Percentiles rank a stretch among this genome's conserved stretches.
phyloP scores from a whole-genome alignment of 2,113 vertebrate genomes.

The Tricholaema leucomelas region DNA sequence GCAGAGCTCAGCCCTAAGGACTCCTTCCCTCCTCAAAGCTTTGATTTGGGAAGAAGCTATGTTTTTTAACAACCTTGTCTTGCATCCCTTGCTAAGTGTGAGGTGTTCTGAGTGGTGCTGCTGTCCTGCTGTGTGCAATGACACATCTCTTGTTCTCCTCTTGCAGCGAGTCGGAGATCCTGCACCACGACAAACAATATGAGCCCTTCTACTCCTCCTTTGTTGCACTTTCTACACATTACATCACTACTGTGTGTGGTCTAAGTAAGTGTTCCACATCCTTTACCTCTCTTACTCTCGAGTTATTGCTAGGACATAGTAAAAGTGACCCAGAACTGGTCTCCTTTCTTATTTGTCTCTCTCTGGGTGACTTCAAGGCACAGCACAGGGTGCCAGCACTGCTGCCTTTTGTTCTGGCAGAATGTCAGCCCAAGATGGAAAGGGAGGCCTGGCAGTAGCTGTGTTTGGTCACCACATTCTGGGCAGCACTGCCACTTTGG shows the following conservation, averaged over 20 bases:
- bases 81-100: too few species aligned
- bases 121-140: not conserved
- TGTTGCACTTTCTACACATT: slow-evolving; percentile 97
- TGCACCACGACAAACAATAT: slow-evolving; percentile 98
- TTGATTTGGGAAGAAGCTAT: not conserved
- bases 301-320: not conserved
- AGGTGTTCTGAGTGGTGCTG: rapidly evolving
- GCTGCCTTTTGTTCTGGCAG: not conserved
- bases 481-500: rapidly evolving
- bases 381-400: rapidly evolving
- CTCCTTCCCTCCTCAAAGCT: not conserved
- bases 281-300: not conserved
- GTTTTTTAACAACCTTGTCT: not conserved
- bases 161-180: slow-evolving; percentile 92
- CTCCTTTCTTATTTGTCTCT: not conserved
- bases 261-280: slow-evolving; percentile 85
- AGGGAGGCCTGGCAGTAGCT: not conserved
- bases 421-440: not conserved
- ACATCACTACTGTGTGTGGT: slow-evolving; percentile 96
- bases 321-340: not conserved
- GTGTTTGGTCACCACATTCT: not conserved
- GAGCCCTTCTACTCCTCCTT: slow-evolving; percentile 99
- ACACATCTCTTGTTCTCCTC: not conserved
- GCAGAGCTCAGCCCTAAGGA: not conserved
- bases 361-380: not conserved